Percentiles rank a stretch among this genome's conserved stretches.
phyloP scores from a whole-genome alignment of 2,113 vertebrate species.

The human (Homo sapiens) region GRCh38 chr17:61102001-61102500 shows the following conservation, averaged over 20 bases:
- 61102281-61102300: conserved; percentile 23
- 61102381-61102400: not conserved
- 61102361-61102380: conserved; percentile 3
- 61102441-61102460: not conserved
- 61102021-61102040: not conserved
- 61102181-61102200: not conserved
- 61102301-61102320: not conserved
- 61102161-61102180: conserved; percentile 12
- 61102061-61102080: not conserved
- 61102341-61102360: not conserved
- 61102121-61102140: not conserved
- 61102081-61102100: not conserved
- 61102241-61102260: not conserved
- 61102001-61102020: not conserved
- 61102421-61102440: not conserved
- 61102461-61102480: not conserved
- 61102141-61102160: not conserved
- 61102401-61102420: not conserved
- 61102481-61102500: not conserved
- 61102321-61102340: not conserved
- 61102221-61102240: not conserved
- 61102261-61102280: not conserved
- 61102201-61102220: not conserved
- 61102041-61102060: not conserved
- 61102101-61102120: conserved; percentile 27